phyloP scores from a whole-genome alignment of 2,888 invertebrate species.

The Sphecodes monilicornis region DNA sequence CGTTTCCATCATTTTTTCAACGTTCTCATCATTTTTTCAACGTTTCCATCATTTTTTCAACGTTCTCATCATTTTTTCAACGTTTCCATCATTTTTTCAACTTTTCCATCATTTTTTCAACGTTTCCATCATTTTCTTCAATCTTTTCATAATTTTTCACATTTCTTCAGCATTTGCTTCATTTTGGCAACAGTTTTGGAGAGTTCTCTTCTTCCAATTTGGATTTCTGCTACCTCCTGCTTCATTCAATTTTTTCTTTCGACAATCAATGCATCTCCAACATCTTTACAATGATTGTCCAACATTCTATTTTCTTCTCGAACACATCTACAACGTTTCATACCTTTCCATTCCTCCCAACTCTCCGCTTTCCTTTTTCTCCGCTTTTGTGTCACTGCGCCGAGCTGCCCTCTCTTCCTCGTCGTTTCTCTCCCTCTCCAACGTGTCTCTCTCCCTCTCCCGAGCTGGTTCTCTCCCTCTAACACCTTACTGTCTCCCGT shows the following conservation, averaged over 20 bases:
- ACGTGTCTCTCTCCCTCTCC: constrained; percentile 17
- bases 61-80: background rate
- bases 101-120: background rate
- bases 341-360: background rate
- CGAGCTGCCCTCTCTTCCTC: constrained; percentile 1
- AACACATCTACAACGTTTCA: background rate
- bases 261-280: too few species aligned
- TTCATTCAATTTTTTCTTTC: background rate
- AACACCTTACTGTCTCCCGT: constrained; percentile 7
- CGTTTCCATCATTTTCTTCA: background rate
- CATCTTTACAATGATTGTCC: too few species aligned
- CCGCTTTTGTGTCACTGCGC: constrained; percentile 11
- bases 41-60: background rate
- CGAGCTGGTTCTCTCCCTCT: constrained; percentile 2
- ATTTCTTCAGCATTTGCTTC: background rate
- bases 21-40: background rate
- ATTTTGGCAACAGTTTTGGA: background rate
- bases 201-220: too few species aligned
- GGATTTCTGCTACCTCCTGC: too few species aligned
- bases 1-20: background rate
- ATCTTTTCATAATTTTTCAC: background rate
- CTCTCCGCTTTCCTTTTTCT: constrained; percentile 11
- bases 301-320: background rate
- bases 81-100: background rate
- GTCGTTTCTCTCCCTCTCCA: constrained; percentile 24